Base-by-base conservation (phyloP, 2,888 invertebrate species). In the Nemurella pictetii region DNA sequence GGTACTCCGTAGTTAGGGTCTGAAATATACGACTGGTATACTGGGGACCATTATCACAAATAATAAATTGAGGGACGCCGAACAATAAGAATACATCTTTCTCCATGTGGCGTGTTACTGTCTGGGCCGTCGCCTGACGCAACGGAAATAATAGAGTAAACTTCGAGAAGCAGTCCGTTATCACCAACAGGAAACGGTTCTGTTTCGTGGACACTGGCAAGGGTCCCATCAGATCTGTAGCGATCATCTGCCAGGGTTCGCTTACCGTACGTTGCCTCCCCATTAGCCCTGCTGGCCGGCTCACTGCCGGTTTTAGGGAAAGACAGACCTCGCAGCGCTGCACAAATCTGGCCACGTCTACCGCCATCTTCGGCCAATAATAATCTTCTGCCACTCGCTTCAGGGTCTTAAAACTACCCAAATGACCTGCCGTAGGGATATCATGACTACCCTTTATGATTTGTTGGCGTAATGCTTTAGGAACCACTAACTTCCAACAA, bases 321-420 rank as follows among this genome's bases (percentile, higher is more conserved):
- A 87, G 85, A 84, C 88, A 89, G 0, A 84, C 74, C 0, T 29
- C 30, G 83, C 89, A 89, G 0, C 73, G 83, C 0, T 83, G 78
- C 0, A 89, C 87, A 81, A 87, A 89, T 0, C 78, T 80, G 0
- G 84, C 81, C 0, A 88, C 86, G n/a, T 89, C 88, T 0, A 30
- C 27, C 1, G 83, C 55, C 87, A 88, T 87, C 15, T 86, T 86
- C 0, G 88, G 88, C 89, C 89, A 89, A 84, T 87, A 88, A 75
- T 88, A 88, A 15, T 82, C 4, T 26, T 78, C 74, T 0, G 83
- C 55, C 0, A 88, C 77, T 55, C 87, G 26, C 0, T 82, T n/a
- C 28, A 84, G 87, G 0, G 88, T 88, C 85, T 88, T 88, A 20
- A 83, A 86, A 7, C 87, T 84, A 0, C 89, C 89, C 0, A 86